phyloP scores from a whole-genome alignment of 1,140 invertebrate genomes.

The Campoletis sonorensis region DNA sequence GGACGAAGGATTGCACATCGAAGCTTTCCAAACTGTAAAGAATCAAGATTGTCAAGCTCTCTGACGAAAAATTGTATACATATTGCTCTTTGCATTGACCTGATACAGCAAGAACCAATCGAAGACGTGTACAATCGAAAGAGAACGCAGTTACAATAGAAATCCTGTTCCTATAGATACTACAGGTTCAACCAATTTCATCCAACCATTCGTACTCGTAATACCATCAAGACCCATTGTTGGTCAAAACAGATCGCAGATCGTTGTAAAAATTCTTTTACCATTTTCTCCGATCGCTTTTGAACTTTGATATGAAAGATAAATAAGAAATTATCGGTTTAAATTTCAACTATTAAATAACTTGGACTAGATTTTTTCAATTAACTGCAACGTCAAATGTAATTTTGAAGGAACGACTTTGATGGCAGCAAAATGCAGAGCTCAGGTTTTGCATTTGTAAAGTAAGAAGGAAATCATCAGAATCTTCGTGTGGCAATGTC shows the following conservation, averaged over 20 bases:
- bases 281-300: not conserved
- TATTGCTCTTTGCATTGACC: not conserved
- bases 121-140: not conserved
- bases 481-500: slow-evolving; percentile 2
- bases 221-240: slow-evolving; percentile 40
- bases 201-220: slow-evolving; percentile 43
- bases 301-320: not conserved
- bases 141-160: not conserved
- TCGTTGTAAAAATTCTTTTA: slow-evolving; percentile 7
- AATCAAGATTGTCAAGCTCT: not conserved
- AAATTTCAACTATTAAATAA: too few relatives aligned
- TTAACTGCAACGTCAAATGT: too few relatives aligned
- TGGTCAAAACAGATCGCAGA: not conserved
- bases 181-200: not conserved
- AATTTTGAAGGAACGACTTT: too few relatives aligned
- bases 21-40: slow-evolving; percentile 1
- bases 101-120: not conserved
- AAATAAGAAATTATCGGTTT: too few relatives aligned
- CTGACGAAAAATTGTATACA: not conserved
- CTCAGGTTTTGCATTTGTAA: too few relatives aligned
- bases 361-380: too few relatives aligned
- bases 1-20: not conserved
- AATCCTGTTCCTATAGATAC: not conserved
- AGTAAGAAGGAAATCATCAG: not conserved
- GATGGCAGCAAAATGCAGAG: too few relatives aligned